phyloP scores from a whole-genome alignment of 2,888 invertebrate genomes.

The Catocala sponsa region DNA sequence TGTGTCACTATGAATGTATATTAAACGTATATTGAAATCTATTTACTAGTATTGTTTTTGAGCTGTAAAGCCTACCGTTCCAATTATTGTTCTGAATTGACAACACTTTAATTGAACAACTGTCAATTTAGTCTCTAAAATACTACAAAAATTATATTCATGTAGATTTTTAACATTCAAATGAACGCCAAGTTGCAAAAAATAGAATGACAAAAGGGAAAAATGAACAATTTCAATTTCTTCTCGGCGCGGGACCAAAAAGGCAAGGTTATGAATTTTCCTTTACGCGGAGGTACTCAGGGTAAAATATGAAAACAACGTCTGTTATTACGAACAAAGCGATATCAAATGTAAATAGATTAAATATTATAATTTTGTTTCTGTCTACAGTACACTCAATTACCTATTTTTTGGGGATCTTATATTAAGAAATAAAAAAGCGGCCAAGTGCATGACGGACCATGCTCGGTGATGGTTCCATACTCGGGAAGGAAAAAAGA shows the following conservation, averaged over 20 bases:
- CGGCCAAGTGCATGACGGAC: background rate
- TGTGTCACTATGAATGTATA: too few relatives aligned
- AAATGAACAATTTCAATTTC: constrained; percentile 40
- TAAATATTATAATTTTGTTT: constrained; percentile 20
- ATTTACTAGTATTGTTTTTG: too few relatives aligned
- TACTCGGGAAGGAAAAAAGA: too few relatives aligned
- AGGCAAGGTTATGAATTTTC: constrained; percentile 25
- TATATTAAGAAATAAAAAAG: background rate
- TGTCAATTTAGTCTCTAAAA: too few relatives aligned
- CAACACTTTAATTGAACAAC: too few relatives aligned
- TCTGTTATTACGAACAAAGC: constrained; percentile 13
- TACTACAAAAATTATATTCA: too few relatives aligned
- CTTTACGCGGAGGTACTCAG: constrained; percentile 13
- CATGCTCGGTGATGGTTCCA: too few relatives aligned
- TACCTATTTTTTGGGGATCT: constrained; percentile 2
- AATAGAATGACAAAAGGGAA: constrained; percentile 11
- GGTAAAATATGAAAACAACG: constrained; percentile 16
- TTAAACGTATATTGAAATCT: too few relatives aligned
- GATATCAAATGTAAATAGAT: constrained; percentile 19
- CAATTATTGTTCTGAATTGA: too few relatives aligned
- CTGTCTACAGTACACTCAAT: constrained; percentile 14
- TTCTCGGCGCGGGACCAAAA: constrained; percentile 17
- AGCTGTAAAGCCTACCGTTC: too few relatives aligned
- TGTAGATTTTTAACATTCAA: too few relatives aligned
- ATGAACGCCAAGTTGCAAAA: background rate